Base-by-base conservation (phyloP, 2,888 invertebrate genomes). In the Gymnoscelis rufifasciata region DNA sequence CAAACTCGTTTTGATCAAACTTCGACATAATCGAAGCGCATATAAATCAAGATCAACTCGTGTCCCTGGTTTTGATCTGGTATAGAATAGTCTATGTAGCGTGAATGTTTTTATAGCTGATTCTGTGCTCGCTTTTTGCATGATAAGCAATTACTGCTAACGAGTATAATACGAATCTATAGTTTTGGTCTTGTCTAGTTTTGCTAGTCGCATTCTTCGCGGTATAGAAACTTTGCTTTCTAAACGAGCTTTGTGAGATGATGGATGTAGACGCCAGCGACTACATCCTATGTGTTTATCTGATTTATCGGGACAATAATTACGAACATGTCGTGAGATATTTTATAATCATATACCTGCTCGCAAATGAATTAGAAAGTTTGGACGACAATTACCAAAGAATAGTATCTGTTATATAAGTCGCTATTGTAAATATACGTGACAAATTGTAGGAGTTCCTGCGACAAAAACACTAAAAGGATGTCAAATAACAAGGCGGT, bases 61-160 rank as follows among this genome's bases (percentile, higher is more conserved):
- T 29, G 29, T 40, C 29, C 60, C 59, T 46, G 49, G 39, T 33
- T 23, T 23, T 33, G 31, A 38, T 62, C 61, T 55, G 62, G 71
- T 68, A 57, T n/a, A n/a, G n/a, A n/a, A n/a, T 62, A 62, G 57
- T 61, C 62, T 60, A 62, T 65, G 64, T 56, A 66, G 71, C 71
- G 68, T 71, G 71, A 70, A 59, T 43, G 61, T 63, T 71, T 30
- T 72, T 77, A 46, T 54, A 47, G 23, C 72, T 64, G 65, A 33
- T 36, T 39, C 39, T 7, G 11, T 38, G 36, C 36, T 43, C 59
- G 59, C 65, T 80, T 82, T 80, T 82, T 78, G 77, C 78, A 73
- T 77, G 74, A 77, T 74, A 71, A 64, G 72, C 78, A 78, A 82
- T 82, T 81, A 83, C 66, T 54, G 59, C 63, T 78, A 74, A 78